These are phyloP conservation scores for Thinocorus orbignyianus DNA, from an alignment of 2,113 vertebrate genomes.

Conservation along the genomic window DNA sequence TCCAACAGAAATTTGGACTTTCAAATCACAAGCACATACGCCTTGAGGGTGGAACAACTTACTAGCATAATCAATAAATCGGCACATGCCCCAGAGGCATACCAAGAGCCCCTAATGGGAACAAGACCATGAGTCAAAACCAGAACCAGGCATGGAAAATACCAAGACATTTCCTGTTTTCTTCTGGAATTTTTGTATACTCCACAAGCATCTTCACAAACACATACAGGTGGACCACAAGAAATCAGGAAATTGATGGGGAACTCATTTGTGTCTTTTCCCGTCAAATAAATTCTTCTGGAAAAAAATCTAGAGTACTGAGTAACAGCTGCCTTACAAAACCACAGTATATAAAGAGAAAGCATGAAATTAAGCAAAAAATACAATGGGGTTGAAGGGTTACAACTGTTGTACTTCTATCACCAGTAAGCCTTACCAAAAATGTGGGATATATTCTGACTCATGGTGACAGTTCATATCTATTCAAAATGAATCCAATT, in stretches of 20 bases:
- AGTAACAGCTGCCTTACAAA: not conserved
- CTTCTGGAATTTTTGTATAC: not conserved
- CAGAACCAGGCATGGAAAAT: not conserved
- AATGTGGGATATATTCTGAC: not conserved
- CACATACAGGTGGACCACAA: not conserved
- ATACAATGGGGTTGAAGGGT: not conserved
- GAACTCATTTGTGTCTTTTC: not conserved
- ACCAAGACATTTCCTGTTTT: not conserved
- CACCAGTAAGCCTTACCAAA: not conserved
- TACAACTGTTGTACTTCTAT: not conserved
- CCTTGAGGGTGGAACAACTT: not conserved
- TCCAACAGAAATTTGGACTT: not conserved
- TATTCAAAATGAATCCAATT: not conserved
- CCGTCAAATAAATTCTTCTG: not conserved
- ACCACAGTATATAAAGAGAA: not conserved
- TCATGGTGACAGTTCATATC: not conserved
- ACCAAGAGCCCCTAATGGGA: not conserved
- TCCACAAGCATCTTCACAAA: not conserved
- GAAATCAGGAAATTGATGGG: not conserved
- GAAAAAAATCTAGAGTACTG: not conserved
- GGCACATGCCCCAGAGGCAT: not conserved
- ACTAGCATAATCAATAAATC: constrained; percentile 12
- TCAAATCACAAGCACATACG: not conserved
- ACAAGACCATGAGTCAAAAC: not conserved
- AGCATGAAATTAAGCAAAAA: not conserved